Evolutionary conservation across 2,797 vertebrate species (phyloP).

Genomic region (Danio albolineatus): DNA sequence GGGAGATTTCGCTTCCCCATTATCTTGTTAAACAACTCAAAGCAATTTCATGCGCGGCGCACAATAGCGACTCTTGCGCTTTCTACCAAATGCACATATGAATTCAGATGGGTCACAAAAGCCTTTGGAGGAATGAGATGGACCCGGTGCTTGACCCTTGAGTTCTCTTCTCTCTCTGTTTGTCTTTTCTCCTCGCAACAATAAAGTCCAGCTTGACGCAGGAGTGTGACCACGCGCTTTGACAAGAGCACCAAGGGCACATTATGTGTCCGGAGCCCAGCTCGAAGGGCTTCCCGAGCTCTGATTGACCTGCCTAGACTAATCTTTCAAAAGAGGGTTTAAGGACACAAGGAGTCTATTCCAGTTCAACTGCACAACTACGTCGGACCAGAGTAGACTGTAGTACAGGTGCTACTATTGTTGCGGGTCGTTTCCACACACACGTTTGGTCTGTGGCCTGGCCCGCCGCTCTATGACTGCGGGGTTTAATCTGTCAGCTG

Average conservation of each 20-base stretch:
- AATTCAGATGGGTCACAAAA: slow-evolving; percentile 57
- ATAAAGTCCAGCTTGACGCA: slow-evolving; percentile 65
- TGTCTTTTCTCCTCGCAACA: slow-evolving; percentile 55
- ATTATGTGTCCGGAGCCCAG: slow-evolving; percentile 64
- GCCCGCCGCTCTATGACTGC: slow-evolving; percentile 28
- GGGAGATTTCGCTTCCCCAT: slow-evolving; percentile 55
- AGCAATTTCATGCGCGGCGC: slow-evolving; percentile 57
- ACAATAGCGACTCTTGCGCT: slow-evolving; percentile 45
- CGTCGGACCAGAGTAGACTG: slow-evolving; percentile 39
- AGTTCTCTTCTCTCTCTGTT: slow-evolving; percentile 48
- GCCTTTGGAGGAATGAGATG: slow-evolving; percentile 43
- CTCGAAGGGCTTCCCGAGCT: slow-evolving; percentile 49
- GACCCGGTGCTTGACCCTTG: slow-evolving; percentile 45
- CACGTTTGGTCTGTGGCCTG: slow-evolving; percentile 45
- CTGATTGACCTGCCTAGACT: slow-evolving; percentile 65
- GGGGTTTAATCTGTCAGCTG: slow-evolving; percentile 57
- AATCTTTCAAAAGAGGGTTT: slow-evolving; percentile 68
- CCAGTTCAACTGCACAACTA: slow-evolving; percentile 28
- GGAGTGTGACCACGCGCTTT: slow-evolving; percentile 68
- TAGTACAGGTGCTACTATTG: slow-evolving; percentile 67
- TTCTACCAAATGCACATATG: slow-evolving; percentile 53
- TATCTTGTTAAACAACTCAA: slow-evolving; percentile 67
- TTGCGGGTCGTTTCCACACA: slow-evolving; percentile 41
- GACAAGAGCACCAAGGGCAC: slow-evolving; percentile 69
- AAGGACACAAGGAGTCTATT: slow-evolving; percentile 48